These are phyloP conservation scores for Lithobates sylvaticus DNA, from an alignment of 2,797 vertebrate genomes.

Conservation along the genomic window DNA sequence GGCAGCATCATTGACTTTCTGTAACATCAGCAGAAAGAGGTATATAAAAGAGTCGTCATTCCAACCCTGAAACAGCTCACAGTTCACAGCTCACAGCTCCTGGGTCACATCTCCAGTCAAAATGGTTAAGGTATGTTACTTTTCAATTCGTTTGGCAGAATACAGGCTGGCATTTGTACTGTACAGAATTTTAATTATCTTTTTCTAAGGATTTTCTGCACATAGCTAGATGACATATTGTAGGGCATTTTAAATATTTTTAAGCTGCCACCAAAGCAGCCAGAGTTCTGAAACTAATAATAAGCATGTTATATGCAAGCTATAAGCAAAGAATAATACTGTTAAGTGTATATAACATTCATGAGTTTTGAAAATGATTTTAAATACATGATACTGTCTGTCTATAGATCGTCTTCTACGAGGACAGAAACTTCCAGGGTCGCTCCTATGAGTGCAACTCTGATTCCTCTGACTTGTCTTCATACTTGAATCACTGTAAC, in stretches of 20 bases:
- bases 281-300: background rate
- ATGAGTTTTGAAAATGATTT: background rate
- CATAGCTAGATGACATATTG: background rate
- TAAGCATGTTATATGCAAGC: too few species aligned
- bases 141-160: background rate
- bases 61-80: background rate
- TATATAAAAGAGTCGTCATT: background rate
- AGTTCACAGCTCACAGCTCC: background rate
- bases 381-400: background rate
- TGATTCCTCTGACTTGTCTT: slow-evolving; percentile 73
- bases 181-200: background rate
- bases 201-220: background rate
- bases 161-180: background rate
- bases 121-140: slow-evolving; percentile 15
- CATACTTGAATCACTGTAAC: slow-evolving; percentile 74
- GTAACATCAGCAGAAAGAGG: slow-evolving; percentile 8
- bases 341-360: too few species aligned
- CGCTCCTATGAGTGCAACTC: slow-evolving; percentile 75
- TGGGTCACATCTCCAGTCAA: slow-evolving; percentile 1
- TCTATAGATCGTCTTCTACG: slow-evolving; percentile 77
- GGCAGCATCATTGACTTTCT: background rate
- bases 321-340: background rate
- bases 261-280: background rate
- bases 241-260: too few species aligned
- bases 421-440: slow-evolving; percentile 79